A percentile compares a stretch with the other conserved stretches of the same genome.
Conservation (phyloP, 2,113 vertebrate genomes). For the Ailurus styani region DNA sequence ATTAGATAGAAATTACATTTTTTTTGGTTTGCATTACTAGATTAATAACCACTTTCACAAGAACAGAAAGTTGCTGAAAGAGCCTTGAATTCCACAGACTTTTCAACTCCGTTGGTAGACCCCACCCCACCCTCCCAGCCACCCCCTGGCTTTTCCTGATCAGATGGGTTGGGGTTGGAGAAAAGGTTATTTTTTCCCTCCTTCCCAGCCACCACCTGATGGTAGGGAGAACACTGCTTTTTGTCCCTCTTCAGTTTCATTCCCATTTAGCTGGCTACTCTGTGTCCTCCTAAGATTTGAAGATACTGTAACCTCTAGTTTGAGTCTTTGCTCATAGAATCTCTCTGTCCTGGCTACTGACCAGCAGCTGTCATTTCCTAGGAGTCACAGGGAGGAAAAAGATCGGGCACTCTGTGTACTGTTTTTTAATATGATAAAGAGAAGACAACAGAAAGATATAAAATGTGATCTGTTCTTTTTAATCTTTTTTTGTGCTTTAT, state of each 20-base stretch:
- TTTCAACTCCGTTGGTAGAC: not conserved
- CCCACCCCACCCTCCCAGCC: accelerated
- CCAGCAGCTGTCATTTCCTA: not conserved
- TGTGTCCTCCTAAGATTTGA: not conserved
- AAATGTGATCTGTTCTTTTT: conserved; percentile 21
- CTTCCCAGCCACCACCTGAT: not conserved
- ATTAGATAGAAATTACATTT: not conserved
- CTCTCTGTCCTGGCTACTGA: not conserved
- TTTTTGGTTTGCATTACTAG: not conserved
- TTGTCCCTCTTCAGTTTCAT: not conserved
- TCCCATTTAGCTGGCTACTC: not conserved
- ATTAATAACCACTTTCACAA: not conserved
- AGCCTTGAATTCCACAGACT: not conserved
- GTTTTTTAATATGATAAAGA: not conserved
- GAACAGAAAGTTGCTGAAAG: not conserved
- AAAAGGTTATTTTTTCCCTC: not conserved
- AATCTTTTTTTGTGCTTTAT: not conserved
- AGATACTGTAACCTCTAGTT: not conserved
- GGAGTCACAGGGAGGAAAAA: not conserved
- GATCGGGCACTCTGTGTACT: not conserved
- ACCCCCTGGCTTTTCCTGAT: not conserved
- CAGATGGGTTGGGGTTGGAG: not conserved
- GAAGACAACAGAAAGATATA: not conserved
- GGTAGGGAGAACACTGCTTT: not conserved
- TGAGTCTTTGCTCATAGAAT: not conserved